phyloP scores from a whole-genome alignment of 2,113 vertebrate genomes.

The Odontesthes bonariensis region DNA sequence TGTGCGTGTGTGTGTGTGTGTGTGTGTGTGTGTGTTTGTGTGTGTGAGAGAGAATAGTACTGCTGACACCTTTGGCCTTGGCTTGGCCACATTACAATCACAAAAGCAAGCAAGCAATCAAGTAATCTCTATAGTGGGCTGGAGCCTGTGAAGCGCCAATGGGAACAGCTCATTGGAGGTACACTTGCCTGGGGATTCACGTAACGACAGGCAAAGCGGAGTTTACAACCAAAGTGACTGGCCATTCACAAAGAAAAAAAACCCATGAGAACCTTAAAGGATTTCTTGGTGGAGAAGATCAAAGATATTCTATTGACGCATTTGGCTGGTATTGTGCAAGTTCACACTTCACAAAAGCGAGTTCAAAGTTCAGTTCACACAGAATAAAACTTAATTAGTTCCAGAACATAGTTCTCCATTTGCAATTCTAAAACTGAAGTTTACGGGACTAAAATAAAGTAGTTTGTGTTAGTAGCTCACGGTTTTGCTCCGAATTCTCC shows the following conservation, averaged over 20 bases:
- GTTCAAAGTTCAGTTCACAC: no score
- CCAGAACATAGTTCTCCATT: no score
- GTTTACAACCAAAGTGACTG: conserved; percentile 50
- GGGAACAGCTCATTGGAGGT: conserved; percentile 53
- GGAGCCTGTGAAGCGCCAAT: conserved; percentile 44
- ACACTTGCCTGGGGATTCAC: conserved; percentile 48
- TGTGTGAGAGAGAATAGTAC: conserved; percentile 45
- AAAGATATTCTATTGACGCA: conserved; percentile 46
- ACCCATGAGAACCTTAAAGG: conserved; percentile 44
- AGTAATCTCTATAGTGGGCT: conserved; percentile 24
- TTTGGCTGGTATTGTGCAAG: not conserved
- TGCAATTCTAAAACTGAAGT: no score
- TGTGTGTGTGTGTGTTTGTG: conserved; percentile 14
- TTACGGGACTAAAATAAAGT: no score
- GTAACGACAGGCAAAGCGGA: conserved; percentile 18
- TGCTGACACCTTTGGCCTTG: conserved; percentile 75
- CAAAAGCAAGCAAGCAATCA: conserved; percentile 71
- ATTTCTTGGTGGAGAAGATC: conserved; percentile 56
- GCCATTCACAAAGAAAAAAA: conserved; percentile 40
- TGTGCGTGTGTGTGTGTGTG: conserved; percentile 2
- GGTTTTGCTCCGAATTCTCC: no score
- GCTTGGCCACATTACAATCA: conserved; percentile 80
- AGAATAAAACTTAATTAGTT: no score
- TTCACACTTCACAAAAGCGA: no score
- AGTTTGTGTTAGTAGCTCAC: no score